Conservation (phyloP, 2,113 vertebrate species). For the Mesoclemmys tuberculata region DNA sequence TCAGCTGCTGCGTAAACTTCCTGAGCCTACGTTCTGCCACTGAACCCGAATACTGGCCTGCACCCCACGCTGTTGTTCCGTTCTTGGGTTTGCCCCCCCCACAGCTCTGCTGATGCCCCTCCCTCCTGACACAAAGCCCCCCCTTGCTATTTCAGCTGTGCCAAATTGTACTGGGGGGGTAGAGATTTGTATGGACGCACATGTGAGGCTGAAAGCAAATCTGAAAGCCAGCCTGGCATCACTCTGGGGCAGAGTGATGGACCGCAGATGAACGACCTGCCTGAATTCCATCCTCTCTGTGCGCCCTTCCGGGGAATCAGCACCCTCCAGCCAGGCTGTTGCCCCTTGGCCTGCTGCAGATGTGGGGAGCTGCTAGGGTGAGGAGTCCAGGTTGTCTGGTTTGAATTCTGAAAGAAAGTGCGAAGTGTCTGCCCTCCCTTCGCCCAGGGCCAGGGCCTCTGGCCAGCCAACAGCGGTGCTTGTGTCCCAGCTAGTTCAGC, state of each 20-base stretch:
- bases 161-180: rapidly evolving
- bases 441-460: rapidly evolving
- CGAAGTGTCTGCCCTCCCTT: background rate
- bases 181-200: rapidly evolving
- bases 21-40: background rate
- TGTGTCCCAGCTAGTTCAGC: background rate
- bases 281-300: background rate
- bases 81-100: background rate
- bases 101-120: background rate
- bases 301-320: background rate
- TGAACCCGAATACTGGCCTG: background rate
- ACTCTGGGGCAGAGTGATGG: background rate
- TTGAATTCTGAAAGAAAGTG: background rate
- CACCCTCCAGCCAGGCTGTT: background rate
- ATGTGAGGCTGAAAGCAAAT: background rate
- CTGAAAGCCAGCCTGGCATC: background rate
- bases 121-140: background rate
- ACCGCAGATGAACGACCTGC: background rate
- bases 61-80: rapidly evolving
- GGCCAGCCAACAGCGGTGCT: background rate
- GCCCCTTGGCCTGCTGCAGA: background rate
- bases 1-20: background rate
- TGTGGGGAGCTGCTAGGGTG: background rate
- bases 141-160: background rate
- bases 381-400: slow-evolving; percentile 22